Evolutionary conservation across 2,888 invertebrate genomes (phyloP).

Genomic region (Scrobipalpa atriplicella): DNA sequence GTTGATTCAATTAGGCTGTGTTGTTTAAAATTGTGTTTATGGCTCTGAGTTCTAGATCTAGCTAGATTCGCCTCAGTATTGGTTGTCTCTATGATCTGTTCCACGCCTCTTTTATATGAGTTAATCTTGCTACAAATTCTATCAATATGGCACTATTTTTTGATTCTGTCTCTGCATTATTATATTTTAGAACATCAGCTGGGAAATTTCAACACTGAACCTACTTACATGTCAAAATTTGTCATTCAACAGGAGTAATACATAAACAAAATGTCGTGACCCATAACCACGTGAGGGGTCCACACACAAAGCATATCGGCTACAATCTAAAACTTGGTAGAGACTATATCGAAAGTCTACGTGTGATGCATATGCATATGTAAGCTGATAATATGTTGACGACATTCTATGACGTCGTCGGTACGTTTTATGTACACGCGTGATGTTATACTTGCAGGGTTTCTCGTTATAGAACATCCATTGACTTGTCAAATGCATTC

Average conservation of each 20-base stretch:
- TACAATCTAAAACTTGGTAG: slow-evolving; percentile 29
- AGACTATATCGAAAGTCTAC: slow-evolving; percentile 33
- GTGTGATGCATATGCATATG: slow-evolving; percentile 37
- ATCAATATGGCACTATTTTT: too few species aligned
- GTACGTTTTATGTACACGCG: slow-evolving; percentile 28
- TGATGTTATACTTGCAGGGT: neutral
- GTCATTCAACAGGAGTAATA: slow-evolving; percentile 8
- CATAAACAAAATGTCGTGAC: slow-evolving; percentile 28
- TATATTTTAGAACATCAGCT: neutral
- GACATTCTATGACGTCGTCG: slow-evolving; percentile 33
- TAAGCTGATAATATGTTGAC: slow-evolving; percentile 13
- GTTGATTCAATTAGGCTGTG: slow-evolving; percentile 10
- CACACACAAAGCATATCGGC: slow-evolving; percentile 28
- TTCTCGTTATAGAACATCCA: neutral
- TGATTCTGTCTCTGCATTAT: neutral
- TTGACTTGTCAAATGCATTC: slow-evolving; percentile 8
- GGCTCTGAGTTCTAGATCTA: neutral
- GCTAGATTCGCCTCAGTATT: neutral
- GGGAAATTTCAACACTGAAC: neutral
- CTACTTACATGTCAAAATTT: slow-evolving; percentile 3
- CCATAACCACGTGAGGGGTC: slow-evolving; percentile 17
- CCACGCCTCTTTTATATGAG: too few species aligned
- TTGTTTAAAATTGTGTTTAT: neutral
- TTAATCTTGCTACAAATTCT: too few species aligned
- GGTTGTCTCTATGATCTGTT: neutral